Percentiles rank a stretch among this genome's conserved stretches.
phyloP scores from a whole-genome alignment of 2,113 vertebrate genomes.

The pig (Sus scrofa) region DNA sequence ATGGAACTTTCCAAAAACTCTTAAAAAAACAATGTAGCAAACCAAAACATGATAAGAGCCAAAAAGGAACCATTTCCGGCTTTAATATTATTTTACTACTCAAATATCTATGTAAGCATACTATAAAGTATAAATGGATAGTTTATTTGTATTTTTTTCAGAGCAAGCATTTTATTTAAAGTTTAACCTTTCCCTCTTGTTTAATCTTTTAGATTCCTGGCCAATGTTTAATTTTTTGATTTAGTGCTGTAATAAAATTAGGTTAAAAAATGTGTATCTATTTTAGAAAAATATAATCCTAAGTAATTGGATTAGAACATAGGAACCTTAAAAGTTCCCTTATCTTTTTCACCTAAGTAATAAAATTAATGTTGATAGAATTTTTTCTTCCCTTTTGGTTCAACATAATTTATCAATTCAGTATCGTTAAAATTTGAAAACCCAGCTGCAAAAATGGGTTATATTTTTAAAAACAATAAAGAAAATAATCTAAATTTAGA shows the following conservation, averaged over 20 bases:
- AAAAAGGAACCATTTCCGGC: not conserved
- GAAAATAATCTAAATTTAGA: not conserved
- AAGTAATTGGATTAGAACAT: not conserved
- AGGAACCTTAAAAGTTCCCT: not conserved
- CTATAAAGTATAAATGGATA: not conserved
- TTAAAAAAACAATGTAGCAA: not conserved
- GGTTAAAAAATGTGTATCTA: not conserved
- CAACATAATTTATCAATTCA: not conserved
- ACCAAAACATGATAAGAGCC: not conserved
- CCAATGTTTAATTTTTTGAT: not conserved
- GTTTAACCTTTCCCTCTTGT: not conserved
- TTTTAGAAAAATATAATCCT: not conserved
- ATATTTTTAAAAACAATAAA: not conserved
- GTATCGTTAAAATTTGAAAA: not conserved
- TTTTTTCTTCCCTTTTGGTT: not conserved
- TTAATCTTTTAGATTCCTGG: not conserved
- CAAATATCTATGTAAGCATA: not conserved
- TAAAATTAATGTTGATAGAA: not conserved
- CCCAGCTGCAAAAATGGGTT: not conserved
- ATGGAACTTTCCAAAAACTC: slow-evolving; percentile 17
- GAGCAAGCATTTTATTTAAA: not conserved
- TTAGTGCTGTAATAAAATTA: not conserved
- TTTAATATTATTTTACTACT: not conserved
- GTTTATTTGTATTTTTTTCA: not conserved
- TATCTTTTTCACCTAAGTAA: not conserved